Percentiles rank a stretch among this genome's conserved stretches.
Evolutionary conservation across 1,140 invertebrate genomes (phyloP).

Genomic region (Leptinotarsa defecta): DNA sequence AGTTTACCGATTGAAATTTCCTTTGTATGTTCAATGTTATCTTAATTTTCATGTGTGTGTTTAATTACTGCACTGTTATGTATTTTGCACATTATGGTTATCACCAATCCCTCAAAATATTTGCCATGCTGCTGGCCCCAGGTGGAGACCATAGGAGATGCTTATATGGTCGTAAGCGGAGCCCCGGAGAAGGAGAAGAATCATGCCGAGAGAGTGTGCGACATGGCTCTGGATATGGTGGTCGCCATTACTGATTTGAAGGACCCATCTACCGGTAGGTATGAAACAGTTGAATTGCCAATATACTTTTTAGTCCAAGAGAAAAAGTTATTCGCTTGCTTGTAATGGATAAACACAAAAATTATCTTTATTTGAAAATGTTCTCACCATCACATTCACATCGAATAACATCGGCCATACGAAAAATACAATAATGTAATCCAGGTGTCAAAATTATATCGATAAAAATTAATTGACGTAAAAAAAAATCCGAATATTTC

Average conservation of each 20-base stretch:
- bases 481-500: too few relatives aligned
- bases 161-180: constrained; percentile 96
- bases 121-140: constrained; percentile 53
- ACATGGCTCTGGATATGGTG: constrained; percentile 96
- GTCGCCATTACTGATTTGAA: constrained; percentile 88
- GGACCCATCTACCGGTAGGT: constrained; percentile 84
- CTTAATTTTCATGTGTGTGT: neutral
- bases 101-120: constrained; percentile 17
- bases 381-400: too few relatives aligned
- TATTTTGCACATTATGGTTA: constrained; percentile 29
- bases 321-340: neutral
- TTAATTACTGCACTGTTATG: constrained; percentile 25
- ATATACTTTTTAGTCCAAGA: too few relatives aligned
- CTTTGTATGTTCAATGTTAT: too few relatives aligned
- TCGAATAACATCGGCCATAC: too few relatives aligned
- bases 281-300: neutral
- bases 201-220: constrained; percentile 92
- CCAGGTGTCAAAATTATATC: too few relatives aligned
- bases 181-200: constrained; percentile 87
- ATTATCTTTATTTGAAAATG: too few relatives aligned
- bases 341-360: neutral
- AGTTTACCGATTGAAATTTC: too few relatives aligned
- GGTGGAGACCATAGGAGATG: constrained; percentile 97
- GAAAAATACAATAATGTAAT: too few relatives aligned
- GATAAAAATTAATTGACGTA: too few relatives aligned